Percentiles rank a stretch among this genome's conserved stretches.
Evolutionary conservation across 2,888 invertebrate genomes (phyloP).

Genomic region (Belgica antarctica): DNA sequence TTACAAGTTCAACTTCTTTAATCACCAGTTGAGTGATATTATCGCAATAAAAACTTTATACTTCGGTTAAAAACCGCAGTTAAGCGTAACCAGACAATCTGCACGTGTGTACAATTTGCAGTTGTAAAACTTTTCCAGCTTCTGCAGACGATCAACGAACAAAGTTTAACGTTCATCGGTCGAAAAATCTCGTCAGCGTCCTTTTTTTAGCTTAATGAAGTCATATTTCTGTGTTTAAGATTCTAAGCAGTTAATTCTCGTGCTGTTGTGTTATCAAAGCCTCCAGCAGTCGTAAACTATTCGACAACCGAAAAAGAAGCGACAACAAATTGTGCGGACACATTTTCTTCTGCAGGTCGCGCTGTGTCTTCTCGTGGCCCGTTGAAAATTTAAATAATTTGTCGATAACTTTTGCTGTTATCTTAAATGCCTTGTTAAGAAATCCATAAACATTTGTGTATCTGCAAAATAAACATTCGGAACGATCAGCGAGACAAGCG

Average conservation of each 20-base stretch:
- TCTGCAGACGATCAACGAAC: too few species aligned
- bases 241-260: neutral
- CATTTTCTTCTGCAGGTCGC: neutral
- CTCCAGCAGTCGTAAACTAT: neutral
- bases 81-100: too few species aligned
- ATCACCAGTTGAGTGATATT: too few species aligned
- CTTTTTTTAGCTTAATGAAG: conserved; percentile 21
- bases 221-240: neutral
- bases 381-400: conserved; percentile 36
- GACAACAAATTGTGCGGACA: neutral
- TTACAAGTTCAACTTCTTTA: too few species aligned
- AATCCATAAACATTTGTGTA: conserved; percentile 32
- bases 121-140: neutral
- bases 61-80: too few species aligned
- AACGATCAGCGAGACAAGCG: neutral
- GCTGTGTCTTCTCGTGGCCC: too few species aligned
- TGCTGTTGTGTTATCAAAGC: conserved; percentile 6
- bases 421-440: conserved; percentile 40
- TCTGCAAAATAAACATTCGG: too few species aligned
- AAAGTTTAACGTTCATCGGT: too few species aligned
- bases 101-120: neutral
- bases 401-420: conserved; percentile 32
- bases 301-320: neutral
- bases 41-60: too few species aligned
- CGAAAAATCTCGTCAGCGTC: neutral